Base-by-base conservation (phyloP, 2,888 invertebrate species). In the Hirtodrosophila alboralis region DNA sequence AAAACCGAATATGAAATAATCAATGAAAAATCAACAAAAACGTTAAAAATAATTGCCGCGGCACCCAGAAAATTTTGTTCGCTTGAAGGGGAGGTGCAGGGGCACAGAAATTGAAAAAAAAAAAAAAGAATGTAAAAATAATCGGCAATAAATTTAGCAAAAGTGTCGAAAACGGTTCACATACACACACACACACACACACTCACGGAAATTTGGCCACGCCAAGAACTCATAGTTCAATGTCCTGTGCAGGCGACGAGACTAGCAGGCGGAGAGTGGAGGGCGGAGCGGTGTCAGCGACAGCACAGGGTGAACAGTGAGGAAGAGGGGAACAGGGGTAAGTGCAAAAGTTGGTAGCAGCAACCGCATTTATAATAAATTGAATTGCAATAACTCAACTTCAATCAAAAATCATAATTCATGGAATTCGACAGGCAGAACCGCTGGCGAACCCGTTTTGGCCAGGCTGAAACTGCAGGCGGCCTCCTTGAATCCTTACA, bases 361-460 rank as follows among this genome's bases (percentile, higher is more conserved):
- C 71, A 85, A 85, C 84, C 84, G 75, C 77, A 87, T 85, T 88
- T 86, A 86, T 87, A 84, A 88, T 89, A 88, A 88, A 87, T 84
- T 85, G 79, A 79, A 77, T 86, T 70, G 87, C 83, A 86, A 89
- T 90, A 90, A 89, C 80, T 89, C 86, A 89, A 87, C 86, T 89
- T 89, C 89, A 90, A 89, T 90, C 89, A 89, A 90, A 89, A 89
- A 89, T 89, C 90, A 88, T 88, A 89, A 89, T 85, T 90, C 87
- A 89, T 88, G 64, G 57, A 74, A 75, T 77, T 77, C 77, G 88
- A 87, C 88, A 87, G 80, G 51, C 73, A 59, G 68, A 68, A 75
- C 57, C 69, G 67, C 45, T 43, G 59, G 49, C 58, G 38, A 54
- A 54, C 65, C 67, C 63, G 31, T 60, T 54, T 44, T 58, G 41